A percentile compares a stretch with the other conserved stretches of the same genome.
phyloP scores from a whole-genome alignment of 2,113 vertebrate species.

The Odontesthes bonariensis region DNA sequence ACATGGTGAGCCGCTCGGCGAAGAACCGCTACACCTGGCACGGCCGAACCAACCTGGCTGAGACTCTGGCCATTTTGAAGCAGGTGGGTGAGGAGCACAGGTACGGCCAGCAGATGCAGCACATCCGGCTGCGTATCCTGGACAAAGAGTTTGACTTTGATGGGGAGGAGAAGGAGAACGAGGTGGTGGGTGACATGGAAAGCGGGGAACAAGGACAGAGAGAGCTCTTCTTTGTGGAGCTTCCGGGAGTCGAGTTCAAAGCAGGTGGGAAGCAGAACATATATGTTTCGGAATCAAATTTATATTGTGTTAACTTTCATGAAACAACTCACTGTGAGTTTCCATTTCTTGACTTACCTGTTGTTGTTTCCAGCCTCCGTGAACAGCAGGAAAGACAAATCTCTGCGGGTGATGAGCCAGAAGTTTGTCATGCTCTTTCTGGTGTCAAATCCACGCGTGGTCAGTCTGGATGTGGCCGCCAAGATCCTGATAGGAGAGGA shows the following conservation, averaged over 20 bases:
- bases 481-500: slow-evolving; percentile 97
- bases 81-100: slow-evolving; percentile 88
- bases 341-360: slow-evolving; percentile 6
- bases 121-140: slow-evolving; percentile 86
- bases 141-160: slow-evolving; percentile 84
- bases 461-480: slow-evolving; percentile 94
- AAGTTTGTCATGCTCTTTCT: slow-evolving; percentile 99
- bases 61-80: slow-evolving; percentile 90
- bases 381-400: slow-evolving; percentile 96
- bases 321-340: not conserved
- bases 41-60: slow-evolving; percentile 87
- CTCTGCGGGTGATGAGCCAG: slow-evolving; percentile 97
- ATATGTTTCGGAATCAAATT: too few relatives aligned
- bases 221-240: slow-evolving; percentile 89
- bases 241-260: slow-evolving; percentile 91
- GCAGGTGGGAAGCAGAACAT: slow-evolving; percentile 82
- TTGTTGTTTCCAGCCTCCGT: slow-evolving; percentile 85
- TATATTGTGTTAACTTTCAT: too few relatives aligned
- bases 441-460: slow-evolving; percentile 90
- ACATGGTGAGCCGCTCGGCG: slow-evolving; percentile 96
- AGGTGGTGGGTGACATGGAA: slow-evolving; percentile 53
- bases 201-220: slow-evolving; percentile 73
- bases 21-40: slow-evolving; percentile 97
- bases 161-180: slow-evolving; percentile 82
- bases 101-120: slow-evolving; percentile 90